Percentiles rank a stretch among this genome's conserved stretches.
Conservation (phyloP, 1,140 invertebrate genomes). For the Lordiphosa collinella region DNA sequence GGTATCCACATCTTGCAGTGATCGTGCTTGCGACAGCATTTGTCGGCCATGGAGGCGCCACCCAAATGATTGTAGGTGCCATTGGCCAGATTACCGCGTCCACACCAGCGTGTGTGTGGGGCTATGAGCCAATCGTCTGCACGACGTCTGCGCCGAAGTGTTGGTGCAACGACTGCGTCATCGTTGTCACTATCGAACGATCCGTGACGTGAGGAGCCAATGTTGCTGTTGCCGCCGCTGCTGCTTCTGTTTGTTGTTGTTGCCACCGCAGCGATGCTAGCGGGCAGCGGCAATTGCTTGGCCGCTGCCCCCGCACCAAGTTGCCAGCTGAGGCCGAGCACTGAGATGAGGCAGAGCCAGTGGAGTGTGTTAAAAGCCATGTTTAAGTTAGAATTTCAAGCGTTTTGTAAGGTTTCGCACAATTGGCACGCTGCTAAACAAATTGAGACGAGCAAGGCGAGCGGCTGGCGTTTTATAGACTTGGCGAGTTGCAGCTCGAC, state of each 20-base stretch:
- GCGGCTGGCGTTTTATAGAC: too few species aligned
- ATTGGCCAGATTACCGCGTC: constrained; percentile 84
- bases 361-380: constrained; percentile 12
- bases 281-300: constrained; percentile 44
- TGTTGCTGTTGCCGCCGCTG: neutral
- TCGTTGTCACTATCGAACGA: constrained; percentile 46
- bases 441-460: too few species aligned
- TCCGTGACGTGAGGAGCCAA: constrained; percentile 38
- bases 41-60: constrained; percentile 84
- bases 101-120: constrained; percentile 93
- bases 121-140: constrained; percentile 83
- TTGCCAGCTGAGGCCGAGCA: constrained; percentile 31
- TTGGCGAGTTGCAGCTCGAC: too few species aligned
- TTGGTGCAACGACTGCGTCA: constrained; percentile 11
- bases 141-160: constrained; percentile 64
- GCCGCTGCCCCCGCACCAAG: constrained; percentile 18
- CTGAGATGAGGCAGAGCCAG: constrained; percentile 15
- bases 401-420: too few species aligned
- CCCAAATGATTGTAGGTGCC: constrained; percentile 87
- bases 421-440: too few species aligned
- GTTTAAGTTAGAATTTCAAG: neutral
- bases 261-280: constrained; percentile 30
- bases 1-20: constrained; percentile 86
- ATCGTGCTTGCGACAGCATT: constrained; percentile 91
- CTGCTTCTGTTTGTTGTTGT: constrained; percentile 14